Evolutionary conservation across 2,888 invertebrate species (phyloP).

Genomic region (Mantis religiosa): DNA sequence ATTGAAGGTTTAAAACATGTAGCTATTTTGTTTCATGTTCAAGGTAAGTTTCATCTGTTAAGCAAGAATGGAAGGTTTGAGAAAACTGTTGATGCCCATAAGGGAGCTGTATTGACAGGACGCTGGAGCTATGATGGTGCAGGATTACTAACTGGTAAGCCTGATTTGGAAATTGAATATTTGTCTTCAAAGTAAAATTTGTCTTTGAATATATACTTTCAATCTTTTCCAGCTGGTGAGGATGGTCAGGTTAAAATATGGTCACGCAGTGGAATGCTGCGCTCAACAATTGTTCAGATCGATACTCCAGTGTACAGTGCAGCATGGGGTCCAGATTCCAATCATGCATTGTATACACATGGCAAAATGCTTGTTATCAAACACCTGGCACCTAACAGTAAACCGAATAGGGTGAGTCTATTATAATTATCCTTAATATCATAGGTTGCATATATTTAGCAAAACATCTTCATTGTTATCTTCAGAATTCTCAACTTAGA

Average conservation of each 20-base stretch:
- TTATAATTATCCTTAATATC: not conserved
- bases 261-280: constrained; percentile 91
- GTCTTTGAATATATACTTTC: not conserved
- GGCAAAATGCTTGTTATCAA: constrained; percentile 56
- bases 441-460: too few relatives aligned
- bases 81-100: constrained; percentile 87
- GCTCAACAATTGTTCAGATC: constrained; percentile 83
- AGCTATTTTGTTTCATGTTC: not conserved
- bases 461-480: too few relatives aligned
- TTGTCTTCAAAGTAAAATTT: not conserved
- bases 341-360: constrained; percentile 53
- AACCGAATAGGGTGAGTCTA: constrained; percentile 38
- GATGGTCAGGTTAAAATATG: constrained; percentile 95
- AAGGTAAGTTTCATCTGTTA: constrained; percentile 79
- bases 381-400: constrained; percentile 52
- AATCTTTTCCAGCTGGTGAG: constrained; percentile 70
- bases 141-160: constrained; percentile 79
- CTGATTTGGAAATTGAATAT: not conserved
- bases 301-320: constrained; percentile 78
- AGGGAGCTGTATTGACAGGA: constrained; percentile 81
- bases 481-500: too few relatives aligned
- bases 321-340: constrained; percentile 64
- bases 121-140: constrained; percentile 95
- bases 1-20: not conserved
- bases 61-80: constrained; percentile 88